Conservation (phyloP, 2,888 invertebrate genomes). For the Eurois occulta region DNA sequence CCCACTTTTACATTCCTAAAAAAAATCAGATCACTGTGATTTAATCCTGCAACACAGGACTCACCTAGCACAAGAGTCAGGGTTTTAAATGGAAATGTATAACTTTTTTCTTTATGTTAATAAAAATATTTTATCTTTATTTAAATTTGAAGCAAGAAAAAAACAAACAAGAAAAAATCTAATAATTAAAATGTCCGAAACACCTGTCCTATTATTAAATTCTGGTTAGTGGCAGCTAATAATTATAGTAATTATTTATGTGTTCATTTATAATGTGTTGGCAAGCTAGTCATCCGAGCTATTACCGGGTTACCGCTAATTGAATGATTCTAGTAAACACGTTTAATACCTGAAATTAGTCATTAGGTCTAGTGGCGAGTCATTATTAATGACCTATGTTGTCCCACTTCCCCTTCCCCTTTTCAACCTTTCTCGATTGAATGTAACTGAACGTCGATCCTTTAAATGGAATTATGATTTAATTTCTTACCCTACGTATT, state of each 20-base stretch:
- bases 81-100: no score
- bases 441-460: neutral
- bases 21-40: neutral
- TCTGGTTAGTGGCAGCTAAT: neutral
- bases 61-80: no score
- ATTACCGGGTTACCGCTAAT: conserved; percentile 1
- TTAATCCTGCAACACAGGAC: no score
- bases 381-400: neutral
- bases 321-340: neutral
- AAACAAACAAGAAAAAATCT: neutral
- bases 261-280: neutral
- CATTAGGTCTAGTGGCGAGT: neutral
- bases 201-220: neutral
- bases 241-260: neutral
- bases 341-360: neutral
- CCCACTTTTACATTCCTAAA: neutral
- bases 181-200: neutral
- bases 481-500: neutral
- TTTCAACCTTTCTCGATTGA: neutral
- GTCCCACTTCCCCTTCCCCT: neutral
- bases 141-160: neutral
- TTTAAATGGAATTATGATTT: neutral
- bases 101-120: no score
- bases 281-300: conserved; percentile 4
- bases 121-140: no score